A percentile compares a stretch with the other conserved stretches of the same genome.
Conservation (phyloP, 1,140 invertebrate species). For the Halictus rubicundus region DNA sequence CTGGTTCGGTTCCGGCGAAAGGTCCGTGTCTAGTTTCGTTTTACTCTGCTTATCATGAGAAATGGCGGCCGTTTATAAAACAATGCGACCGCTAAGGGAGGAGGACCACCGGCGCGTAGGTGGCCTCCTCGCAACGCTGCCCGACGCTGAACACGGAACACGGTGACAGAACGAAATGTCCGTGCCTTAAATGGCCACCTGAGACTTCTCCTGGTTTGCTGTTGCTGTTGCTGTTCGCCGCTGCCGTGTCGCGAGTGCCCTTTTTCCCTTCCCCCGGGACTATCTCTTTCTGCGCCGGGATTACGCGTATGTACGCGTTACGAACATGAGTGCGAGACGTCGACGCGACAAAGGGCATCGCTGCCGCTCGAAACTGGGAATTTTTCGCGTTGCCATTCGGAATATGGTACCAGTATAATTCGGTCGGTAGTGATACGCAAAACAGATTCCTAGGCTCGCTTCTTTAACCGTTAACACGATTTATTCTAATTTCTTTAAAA, state of each 20-base stretch:
- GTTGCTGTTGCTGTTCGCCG: slow-evolving; percentile 38
- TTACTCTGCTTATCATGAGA: slow-evolving; percentile 76
- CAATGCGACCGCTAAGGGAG: slow-evolving; percentile 69
- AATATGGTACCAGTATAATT: no score
- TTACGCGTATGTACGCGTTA: slow-evolving; percentile 32
- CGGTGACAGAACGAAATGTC: slow-evolving; percentile 79
- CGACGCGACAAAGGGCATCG: slow-evolving; percentile 25
- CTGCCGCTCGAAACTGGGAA: no score
- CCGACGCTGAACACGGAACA: slow-evolving; percentile 71
- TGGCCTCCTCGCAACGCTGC: slow-evolving; percentile 70
- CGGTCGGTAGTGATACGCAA: no score
- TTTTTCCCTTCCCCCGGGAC: background rate
- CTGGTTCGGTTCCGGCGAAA: slow-evolving; percentile 42
- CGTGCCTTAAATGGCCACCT: slow-evolving; percentile 77
- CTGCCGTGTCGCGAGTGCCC: slow-evolving; percentile 38
- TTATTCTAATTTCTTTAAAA: no score
- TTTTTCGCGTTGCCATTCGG: no score
- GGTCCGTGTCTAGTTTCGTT: slow-evolving; percentile 69
- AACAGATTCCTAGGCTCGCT: background rate
- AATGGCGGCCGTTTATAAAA: slow-evolving; percentile 75
- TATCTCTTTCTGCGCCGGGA: slow-evolving; percentile 27
- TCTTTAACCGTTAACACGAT: no score
- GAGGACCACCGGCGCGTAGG: slow-evolving; percentile 72
- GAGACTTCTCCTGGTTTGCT: slow-evolving; percentile 49
- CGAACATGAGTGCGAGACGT: slow-evolving; percentile 19